These are phyloP conservation scores for Synergus gifuensis DNA, from an alignment of 2,888 invertebrate species.

Conservation along the genomic window DNA sequence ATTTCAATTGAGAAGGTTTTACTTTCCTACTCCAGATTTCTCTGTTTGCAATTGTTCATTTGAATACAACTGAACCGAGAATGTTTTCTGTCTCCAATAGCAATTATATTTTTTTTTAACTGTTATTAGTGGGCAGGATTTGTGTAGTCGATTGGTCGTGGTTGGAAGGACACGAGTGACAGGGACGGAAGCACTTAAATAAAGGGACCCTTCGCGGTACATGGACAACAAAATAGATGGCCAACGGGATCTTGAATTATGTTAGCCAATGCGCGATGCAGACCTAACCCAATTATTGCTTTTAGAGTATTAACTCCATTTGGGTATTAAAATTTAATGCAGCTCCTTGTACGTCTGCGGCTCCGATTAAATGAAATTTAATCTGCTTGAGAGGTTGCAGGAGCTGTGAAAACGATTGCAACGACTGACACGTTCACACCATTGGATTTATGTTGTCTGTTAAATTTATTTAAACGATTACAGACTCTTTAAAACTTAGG, in stretches of 20 bases:
- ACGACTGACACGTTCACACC: background rate
- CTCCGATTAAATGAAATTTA: constrained; percentile 71
- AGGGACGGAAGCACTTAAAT: constrained; percentile 51
- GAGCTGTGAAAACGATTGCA: constrained; percentile 10
- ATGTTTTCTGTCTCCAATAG: background rate
- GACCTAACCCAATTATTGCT: constrained; percentile 57
- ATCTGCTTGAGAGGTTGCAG: constrained; percentile 61
- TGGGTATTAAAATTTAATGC: constrained; percentile 54
- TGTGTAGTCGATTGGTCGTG: constrained; percentile 58
- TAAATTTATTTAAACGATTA: background rate
- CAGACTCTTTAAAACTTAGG: background rate
- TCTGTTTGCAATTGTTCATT: background rate
- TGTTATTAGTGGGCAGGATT: constrained; percentile 51
- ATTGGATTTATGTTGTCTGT: background rate
- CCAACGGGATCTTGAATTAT: constrained; percentile 55
- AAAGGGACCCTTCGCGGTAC: constrained; percentile 55
- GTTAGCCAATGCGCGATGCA: constrained; percentile 46
- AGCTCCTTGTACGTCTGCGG: constrained; percentile 48
- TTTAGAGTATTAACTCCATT: constrained; percentile 58
- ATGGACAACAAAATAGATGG: constrained; percentile 59
- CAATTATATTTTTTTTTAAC: constrained; percentile 28
- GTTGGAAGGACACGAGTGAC: constrained; percentile 56
- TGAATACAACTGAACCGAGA: constrained; percentile 5
- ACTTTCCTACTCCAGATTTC: background rate
- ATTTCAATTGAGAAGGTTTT: background rate